Conservation (phyloP, 2,113 vertebrate genomes). For the Poecilia latipinna region DNA sequence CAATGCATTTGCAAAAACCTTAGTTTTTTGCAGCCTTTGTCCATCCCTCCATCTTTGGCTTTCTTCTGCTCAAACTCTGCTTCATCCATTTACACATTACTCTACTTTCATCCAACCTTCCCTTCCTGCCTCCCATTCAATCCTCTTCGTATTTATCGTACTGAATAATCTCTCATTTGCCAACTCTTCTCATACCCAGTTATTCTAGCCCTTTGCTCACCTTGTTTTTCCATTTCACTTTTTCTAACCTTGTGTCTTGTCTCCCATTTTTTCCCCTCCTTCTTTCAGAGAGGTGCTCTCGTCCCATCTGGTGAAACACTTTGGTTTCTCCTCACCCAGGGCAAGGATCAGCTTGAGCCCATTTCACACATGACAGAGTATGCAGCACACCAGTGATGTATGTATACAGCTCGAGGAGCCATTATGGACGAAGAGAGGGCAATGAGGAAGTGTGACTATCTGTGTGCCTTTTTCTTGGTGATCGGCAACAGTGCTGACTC, state of each 20-base stretch:
- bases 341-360: slow-evolving; percentile 70
- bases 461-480: slow-evolving; percentile 4
- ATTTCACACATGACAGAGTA: slow-evolving; percentile 74
- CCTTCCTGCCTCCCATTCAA: neutral
- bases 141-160: slow-evolving; percentile 41
- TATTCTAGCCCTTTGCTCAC: slow-evolving; percentile 35
- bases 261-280: neutral
- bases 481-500: slow-evolving; percentile 33
- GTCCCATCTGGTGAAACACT: slow-evolving; percentile 63
- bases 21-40: neutral
- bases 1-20: too few relatives aligned
- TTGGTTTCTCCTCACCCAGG: slow-evolving; percentile 57
- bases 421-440: slow-evolving; percentile 58
- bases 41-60: slow-evolving; percentile 5
- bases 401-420: slow-evolving; percentile 54
- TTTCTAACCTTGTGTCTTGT: slow-evolving; percentile 14
- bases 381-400: slow-evolving; percentile 63
- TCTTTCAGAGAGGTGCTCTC: slow-evolving; percentile 49
- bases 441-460: slow-evolving; percentile 42
- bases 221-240: slow-evolving; percentile 4
- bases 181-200: neutral
- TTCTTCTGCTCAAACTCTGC: slow-evolving; percentile 20
- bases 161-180: slow-evolving; percentile 30
- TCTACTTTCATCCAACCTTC: slow-evolving; percentile 27
- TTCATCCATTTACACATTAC: slow-evolving; percentile 6